phyloP scores from a whole-genome alignment of 2,797 vertebrate genomes.

The Periparus ater region DNA sequence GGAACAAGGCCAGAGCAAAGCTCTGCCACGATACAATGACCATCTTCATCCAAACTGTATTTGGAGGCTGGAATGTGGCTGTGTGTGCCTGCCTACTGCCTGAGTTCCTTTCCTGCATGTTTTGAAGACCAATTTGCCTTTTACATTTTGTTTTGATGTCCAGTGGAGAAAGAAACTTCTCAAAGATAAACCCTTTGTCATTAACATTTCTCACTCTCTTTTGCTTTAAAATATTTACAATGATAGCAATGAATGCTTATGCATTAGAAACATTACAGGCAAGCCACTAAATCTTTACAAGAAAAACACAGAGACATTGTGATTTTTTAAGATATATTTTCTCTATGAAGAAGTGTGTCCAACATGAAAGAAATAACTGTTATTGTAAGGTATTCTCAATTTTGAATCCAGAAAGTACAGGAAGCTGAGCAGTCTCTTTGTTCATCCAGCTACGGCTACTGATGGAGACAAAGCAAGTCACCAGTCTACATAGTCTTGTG shows the following conservation, averaged over 20 bases:
- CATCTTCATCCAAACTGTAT: not conserved
- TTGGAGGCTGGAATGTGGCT: not conserved
- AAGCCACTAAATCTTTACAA: not conserved
- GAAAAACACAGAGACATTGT: not conserved
- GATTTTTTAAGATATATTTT: not conserved
- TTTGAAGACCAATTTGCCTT: not conserved
- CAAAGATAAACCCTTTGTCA: not conserved
- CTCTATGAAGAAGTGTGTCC: not conserved
- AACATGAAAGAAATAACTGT: slow-evolving; percentile 23
- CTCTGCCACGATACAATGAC: not conserved
- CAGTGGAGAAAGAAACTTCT: not conserved
- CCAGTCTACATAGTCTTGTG: not conserved
- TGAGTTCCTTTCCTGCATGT: not conserved
- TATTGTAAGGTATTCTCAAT: slow-evolving; percentile 48
- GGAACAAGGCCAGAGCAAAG: not conserved
- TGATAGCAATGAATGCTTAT: not conserved
- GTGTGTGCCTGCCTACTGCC: not conserved
- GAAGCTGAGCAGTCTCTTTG: slow-evolving; percentile 52
- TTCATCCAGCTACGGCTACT: slow-evolving; percentile 62
- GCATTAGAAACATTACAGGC: not conserved
- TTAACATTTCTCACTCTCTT: not conserved
- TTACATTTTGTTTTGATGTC: not conserved
- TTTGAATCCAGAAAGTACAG: slow-evolving; percentile 59
- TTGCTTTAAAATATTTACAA: not conserved
- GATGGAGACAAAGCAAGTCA: slow-evolving; percentile 66